Conservation (phyloP, 1,140 invertebrate species). For the Drosophila repleta region DNA sequence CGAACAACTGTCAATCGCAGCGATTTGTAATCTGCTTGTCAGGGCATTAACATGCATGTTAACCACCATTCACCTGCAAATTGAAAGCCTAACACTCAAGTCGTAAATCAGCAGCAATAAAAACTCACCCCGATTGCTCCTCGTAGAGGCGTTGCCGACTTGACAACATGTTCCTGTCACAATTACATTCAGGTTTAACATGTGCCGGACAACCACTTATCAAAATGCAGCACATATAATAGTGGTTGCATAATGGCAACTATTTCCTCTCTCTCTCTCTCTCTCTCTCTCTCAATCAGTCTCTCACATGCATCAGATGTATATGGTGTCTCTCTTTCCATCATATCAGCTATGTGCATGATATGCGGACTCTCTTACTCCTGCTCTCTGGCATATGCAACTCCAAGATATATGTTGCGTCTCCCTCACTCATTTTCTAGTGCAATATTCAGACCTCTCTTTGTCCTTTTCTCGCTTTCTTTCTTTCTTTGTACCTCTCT, state of each 20-base stretch:
- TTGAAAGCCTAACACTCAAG: neutral
- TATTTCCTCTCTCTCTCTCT: too few species aligned
- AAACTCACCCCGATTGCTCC: neutral
- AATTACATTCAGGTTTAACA: neutral
- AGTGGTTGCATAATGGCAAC: too few species aligned
- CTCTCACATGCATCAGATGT: too few species aligned
- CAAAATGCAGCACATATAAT: neutral
- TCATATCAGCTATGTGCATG: too few species aligned
- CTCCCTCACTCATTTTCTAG: neutral
- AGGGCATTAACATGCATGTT: neutral
- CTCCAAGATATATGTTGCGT: too few species aligned
- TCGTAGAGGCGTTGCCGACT: too few species aligned
- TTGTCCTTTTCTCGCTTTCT: neutral
- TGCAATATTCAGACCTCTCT: neutral
- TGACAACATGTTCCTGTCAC: too few species aligned
- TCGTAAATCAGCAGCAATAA: neutral
- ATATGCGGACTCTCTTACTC: too few species aligned
- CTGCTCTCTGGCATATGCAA: too few species aligned
- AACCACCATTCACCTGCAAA: neutral
- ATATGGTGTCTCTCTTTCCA: too few species aligned
- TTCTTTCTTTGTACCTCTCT: neutral
- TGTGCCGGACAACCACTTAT: neutral
- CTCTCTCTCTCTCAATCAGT: too few species aligned
- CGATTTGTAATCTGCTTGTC: neutral
- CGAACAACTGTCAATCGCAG: neutral